Percentiles rank a stretch among this genome's conserved stretches.
These are phyloP conservation scores for Lindbergichthys nudifrons DNA, from an alignment of 2,797 vertebrate species.

Conservation along the genomic window DNA sequence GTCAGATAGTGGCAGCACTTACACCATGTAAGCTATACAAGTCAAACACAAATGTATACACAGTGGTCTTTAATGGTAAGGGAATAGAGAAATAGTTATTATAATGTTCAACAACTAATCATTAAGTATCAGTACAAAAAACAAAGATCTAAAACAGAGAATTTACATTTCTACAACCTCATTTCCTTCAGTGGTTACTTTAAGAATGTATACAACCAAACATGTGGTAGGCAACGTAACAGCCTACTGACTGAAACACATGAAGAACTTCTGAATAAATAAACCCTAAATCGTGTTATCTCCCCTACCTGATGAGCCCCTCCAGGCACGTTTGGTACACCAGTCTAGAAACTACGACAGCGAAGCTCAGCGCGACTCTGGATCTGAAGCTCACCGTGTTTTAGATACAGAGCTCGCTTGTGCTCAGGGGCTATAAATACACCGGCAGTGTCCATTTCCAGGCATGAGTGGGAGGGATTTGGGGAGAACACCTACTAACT, in stretches of 20 bases:
- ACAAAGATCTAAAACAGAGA: too few species aligned
- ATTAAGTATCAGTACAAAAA: too few species aligned
- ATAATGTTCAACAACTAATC: neutral
- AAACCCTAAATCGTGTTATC: neutral
- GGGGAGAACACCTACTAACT: slow-evolving; percentile 70
- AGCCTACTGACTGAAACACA: neutral
- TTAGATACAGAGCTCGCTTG: slow-evolving; percentile 74
- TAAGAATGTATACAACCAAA: slow-evolving; percentile 9
- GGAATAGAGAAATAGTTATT: neutral
- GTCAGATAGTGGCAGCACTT: neutral
- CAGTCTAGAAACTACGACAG: slow-evolving; percentile 56
- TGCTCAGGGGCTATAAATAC: slow-evolving; percentile 85
- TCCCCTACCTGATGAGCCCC: slow-evolving; percentile 70
- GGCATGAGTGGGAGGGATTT: slow-evolving; percentile 40
- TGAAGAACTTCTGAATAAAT: neutral
- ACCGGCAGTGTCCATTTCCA: slow-evolving; percentile 84
- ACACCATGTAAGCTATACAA: neutral
- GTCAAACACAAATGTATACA: neutral
- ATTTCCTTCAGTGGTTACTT: neutral
- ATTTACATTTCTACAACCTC: neutral
- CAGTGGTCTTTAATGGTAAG: neutral
- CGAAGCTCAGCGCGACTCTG: slow-evolving; percentile 39
- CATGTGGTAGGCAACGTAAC: neutral
- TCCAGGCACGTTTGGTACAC: slow-evolving; percentile 26
- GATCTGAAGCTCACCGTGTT: slow-evolving; percentile 53